These are phyloP conservation scores for Lepus americanus DNA, from an alignment of 2,113 vertebrate genomes.

Conservation along the genomic window DNA sequence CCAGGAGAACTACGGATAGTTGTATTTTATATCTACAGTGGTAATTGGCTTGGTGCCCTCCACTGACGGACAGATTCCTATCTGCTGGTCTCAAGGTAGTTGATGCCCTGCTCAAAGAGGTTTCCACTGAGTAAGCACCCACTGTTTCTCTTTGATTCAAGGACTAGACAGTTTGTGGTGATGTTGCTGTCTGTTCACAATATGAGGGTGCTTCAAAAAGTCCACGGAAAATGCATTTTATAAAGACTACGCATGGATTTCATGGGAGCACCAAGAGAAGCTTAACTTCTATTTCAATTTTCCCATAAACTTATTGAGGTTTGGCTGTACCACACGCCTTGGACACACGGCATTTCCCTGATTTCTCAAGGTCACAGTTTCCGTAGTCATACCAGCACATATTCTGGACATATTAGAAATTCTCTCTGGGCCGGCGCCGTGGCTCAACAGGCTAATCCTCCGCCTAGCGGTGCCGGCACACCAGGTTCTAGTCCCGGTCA, in stretches of 20 bases:
- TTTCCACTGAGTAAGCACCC: background rate
- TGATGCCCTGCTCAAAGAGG: background rate
- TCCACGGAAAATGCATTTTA: too few relatives aligned
- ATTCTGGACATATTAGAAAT: background rate
- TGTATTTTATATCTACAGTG: background rate
- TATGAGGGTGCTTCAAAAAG: too few relatives aligned
- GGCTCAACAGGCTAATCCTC: too few relatives aligned
- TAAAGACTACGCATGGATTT: too few relatives aligned
- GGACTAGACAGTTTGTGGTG: background rate
- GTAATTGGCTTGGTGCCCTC: background rate
- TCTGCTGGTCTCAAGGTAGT: background rate
- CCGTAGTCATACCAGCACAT: background rate
- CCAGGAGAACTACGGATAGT: background rate
- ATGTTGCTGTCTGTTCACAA: background rate
- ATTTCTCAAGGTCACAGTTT: constrained; percentile 9
- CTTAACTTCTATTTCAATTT: too few relatives aligned
- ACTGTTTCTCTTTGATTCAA: background rate
- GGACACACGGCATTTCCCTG: background rate
- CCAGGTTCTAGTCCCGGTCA: too few relatives aligned
- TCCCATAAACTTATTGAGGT: too few relatives aligned
- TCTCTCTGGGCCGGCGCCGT: background rate
- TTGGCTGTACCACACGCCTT: background rate
- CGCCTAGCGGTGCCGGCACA: too few relatives aligned
- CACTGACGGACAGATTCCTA: background rate
- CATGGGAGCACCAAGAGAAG: too few relatives aligned